phyloP scores from a whole-genome alignment of 1,140 invertebrate genomes.

The Gryllus bimaculatus region DNA sequence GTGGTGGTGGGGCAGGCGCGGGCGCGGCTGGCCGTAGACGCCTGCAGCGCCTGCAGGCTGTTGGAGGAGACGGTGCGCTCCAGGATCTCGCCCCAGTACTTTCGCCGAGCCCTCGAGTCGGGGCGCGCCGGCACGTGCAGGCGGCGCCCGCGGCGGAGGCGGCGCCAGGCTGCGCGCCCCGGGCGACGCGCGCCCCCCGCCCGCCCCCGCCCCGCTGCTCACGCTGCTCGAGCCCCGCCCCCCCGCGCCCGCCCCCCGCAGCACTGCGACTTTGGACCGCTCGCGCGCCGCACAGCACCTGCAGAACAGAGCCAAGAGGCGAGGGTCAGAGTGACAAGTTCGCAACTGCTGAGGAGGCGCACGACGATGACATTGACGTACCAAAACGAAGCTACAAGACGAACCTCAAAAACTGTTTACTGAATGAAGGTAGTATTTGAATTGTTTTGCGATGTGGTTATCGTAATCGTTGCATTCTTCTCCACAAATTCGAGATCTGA shows the following conservation, averaged over 20 bases:
- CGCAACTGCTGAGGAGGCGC: too few species aligned
- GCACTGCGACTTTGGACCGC: slow-evolving; percentile 30
- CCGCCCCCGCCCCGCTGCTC: slow-evolving; percentile 36
- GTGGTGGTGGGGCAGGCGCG: too few species aligned
- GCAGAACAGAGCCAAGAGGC: neutral
- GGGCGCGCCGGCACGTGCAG: slow-evolving; percentile 41
- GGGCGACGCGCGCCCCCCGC: slow-evolving; percentile 31
- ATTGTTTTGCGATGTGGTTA: too few species aligned
- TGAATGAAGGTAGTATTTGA: too few species aligned
- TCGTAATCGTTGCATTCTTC: too few species aligned
- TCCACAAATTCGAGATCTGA: too few species aligned
- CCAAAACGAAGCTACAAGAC: too few species aligned
- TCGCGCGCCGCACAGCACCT: slow-evolving; percentile 28
- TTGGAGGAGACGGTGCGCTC: slow-evolving; percentile 59
- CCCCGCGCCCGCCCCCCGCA: slow-evolving; percentile 20
- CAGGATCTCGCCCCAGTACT: slow-evolving; percentile 66
- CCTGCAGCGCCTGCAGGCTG: slow-evolving; percentile 53
- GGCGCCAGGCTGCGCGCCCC: slow-evolving; percentile 25
- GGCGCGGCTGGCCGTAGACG: slow-evolving; percentile 23
- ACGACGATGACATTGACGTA: too few species aligned
- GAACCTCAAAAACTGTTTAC: too few species aligned
- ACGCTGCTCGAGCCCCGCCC: slow-evolving; percentile 30
- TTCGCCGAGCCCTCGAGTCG: slow-evolving; percentile 54
- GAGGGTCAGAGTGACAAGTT: too few species aligned
- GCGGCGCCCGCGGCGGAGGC: slow-evolving; percentile 54